Base-by-base conservation (phyloP, 92 coral and sea anemone species). In the Epizoanthus ramosus region DNA sequence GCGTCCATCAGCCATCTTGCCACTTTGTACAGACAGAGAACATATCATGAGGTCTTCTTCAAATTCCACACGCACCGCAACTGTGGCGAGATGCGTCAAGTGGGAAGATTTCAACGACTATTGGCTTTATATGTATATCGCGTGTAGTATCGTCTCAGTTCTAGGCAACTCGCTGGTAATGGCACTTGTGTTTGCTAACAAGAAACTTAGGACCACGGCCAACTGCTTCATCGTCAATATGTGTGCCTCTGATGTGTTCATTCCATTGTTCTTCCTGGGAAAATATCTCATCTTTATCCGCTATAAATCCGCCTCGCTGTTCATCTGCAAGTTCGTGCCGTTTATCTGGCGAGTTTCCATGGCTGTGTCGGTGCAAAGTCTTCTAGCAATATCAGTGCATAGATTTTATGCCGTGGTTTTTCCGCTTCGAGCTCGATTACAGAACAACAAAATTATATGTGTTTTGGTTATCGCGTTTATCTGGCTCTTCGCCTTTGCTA, bases 361-460 rank as follows among this genome's bases (percentile, higher is more conserved):
- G 81, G 69, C 81, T 18, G 81, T 76, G 64, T 76, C 81, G 37
- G 81, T 76, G 15, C 68, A 76, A 18, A 76, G 81, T 43, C 81
- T 76, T 1, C 35, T 59, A 2, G 68, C 12, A 16, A 39, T 76
- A 35, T 76, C 81, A n/a, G 56, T 76, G n/a, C 81, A 76, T 21
- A 37, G 81, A 37, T 76, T 76, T 28, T 76, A 76, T 24, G 69
- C 68, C 14, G 81, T 76, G 33, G 28, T 58, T 19, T 76, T 76
- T 12, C 81, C 81, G 25, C 33, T 58, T 10, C 81, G 15, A 16
- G 81, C 69, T 12, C 69, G 81, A 53, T 18, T 39, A 10, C 45
- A 35, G 68, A 60, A 59, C 60, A 59, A 14, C 68, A 76, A 60
- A 8, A 5, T 14, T 13, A 37, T 3, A 6, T 60, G 81, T 60